A percentile compares a stretch with the other conserved stretches of the same genome.
Evolutionary conservation across 1,140 invertebrate species (phyloP).

Genomic region (Coboldia fuscipes): DNA sequence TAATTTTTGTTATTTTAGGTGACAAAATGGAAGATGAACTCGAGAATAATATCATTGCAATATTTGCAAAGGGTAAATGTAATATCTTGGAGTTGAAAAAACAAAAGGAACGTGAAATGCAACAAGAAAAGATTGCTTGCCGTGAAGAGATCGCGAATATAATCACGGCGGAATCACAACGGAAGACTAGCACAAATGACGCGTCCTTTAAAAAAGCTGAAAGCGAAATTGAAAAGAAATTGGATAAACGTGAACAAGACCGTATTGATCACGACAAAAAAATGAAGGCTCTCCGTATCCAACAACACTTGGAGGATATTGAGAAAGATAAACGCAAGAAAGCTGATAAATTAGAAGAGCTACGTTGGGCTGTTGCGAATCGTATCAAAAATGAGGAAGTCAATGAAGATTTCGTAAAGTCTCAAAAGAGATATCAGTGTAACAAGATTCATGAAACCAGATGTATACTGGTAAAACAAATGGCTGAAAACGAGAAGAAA

Average conservation of each 20-base stretch:
- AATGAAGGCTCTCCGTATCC: slow-evolving; percentile 8
- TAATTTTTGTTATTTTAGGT: not conserved
- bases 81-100: too few relatives aligned
- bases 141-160: not conserved
- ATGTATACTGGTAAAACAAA: slow-evolving; percentile 19
- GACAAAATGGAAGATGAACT: not conserved
- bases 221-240: slow-evolving; percentile 11
- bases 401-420: slow-evolving; percentile 18
- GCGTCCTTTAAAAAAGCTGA: slow-evolving; percentile 17
- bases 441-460: slow-evolving; percentile 16
- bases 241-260: slow-evolving; percentile 16
- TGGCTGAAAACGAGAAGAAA: slow-evolving; percentile 19
- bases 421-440: slow-evolving; percentile 10
- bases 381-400: slow-evolving; percentile 13
- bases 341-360: slow-evolving; percentile 8
- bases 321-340: slow-evolving; percentile 4
- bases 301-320: slow-evolving; percentile 4
- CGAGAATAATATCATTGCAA: not conserved
- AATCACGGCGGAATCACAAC: slow-evolving; percentile 2
- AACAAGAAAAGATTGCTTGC: too few relatives aligned
- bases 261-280: slow-evolving; percentile 11
- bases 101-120: too few relatives aligned
- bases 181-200: slow-evolving; percentile 9
- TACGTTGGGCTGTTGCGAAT: slow-evolving; percentile 12
- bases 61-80: not conserved